Base-by-base conservation (phyloP, 2,888 invertebrate genomes). In the Epirrhoe alternata region DNA sequence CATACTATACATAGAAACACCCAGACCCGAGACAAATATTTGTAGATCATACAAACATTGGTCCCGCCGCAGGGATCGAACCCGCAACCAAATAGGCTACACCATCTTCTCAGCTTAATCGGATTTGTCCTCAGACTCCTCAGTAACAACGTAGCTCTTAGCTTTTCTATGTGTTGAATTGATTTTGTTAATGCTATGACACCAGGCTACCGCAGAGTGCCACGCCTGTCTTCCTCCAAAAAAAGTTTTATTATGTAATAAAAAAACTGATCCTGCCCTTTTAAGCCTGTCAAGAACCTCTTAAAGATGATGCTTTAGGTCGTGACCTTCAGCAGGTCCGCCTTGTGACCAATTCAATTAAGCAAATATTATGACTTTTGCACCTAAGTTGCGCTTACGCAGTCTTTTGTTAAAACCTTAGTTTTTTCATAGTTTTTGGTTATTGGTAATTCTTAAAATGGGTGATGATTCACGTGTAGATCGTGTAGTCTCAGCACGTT, bases 321-420 rank as follows among this genome's bases (percentile, higher is more conserved):
- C 17, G 2, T 33, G 10, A 58, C 58, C 61, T 58, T 66, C 24
- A 51, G 42, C 5, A 35, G 68, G 61, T 73, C 67, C 66, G 69
- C 50, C 30, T 69, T 67, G 35, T 58, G 57, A 55, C 30, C 47
- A 38, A 62, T 31, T 57, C 66, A 38, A 70, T 72, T 74, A 74
- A 69, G 69, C 42, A 72, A 66, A 74, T 74, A 73, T 64, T 65
- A 70, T 51, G 30, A 64, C 53, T 61, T 67, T 70, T 52, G 52
- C 56, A 58, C 57, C 55, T 69, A 71, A 70, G 50, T 60, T 60
- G 49, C 59, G 38, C 49, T 63, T 45, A 64, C 62, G 58, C 16
- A 17, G 33, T 61, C 54, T 58, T 55, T 62, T 69, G 62, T 69
- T 62, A 56, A 35, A 51, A 52, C 24, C n/a, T 38, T 6, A 30